Base-by-base conservation (phyloP, 2,888 invertebrate genomes). In the Tenthredo amoena region DNA sequence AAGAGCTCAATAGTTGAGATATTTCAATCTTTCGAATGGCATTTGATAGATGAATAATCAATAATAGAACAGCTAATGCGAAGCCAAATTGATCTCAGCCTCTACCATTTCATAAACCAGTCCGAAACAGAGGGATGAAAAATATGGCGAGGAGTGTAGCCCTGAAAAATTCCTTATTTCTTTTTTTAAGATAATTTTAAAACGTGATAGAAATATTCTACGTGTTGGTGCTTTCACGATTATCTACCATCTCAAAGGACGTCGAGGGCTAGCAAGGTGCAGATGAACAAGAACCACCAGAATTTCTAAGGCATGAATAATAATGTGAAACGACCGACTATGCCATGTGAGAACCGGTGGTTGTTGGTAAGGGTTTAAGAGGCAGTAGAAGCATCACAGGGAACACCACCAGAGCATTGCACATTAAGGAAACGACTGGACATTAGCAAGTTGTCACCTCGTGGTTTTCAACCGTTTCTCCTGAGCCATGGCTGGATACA, bases 351-450 rank as follows among this genome's bases (percentile, higher is more conserved):
- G 18, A 55, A 55, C 55, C 55, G n/a, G 55, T 55, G 55, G 55
- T 55, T 6, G 55, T 55, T 55, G 55, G 55, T 55, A 55, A 55
- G 55, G 55, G 68, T 68, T 21, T 68, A 26, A 68, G 34, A 26
- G 15, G 31, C 68, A 10, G 68, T 34, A 26, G 26, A 31, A 12
- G 15, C 5, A 7, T 34, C 68, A 68, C 5, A 15, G 31, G 26
- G 9, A 40, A 65, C 15, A 12, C 43, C 37, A 40, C 82, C 31
- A 37, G 65, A 82, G 12, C 79, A 84, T 86, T 85, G 83, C 85
- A 82, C 82, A 85, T 89, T 85, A 68, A 84, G 85, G 85, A 84
- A 89, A 89, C 88, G 86, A 87, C 85, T 34, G 83, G 86, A 71
- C 88, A 87, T 89, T 87, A 87, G 86, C 71, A 79, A 84, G 87